Evolutionary conservation across 2,113 vertebrate genomes (phyloP), one percentile per base, ranked within the genome.

Genomic region (Psettodes erumei): DNA sequence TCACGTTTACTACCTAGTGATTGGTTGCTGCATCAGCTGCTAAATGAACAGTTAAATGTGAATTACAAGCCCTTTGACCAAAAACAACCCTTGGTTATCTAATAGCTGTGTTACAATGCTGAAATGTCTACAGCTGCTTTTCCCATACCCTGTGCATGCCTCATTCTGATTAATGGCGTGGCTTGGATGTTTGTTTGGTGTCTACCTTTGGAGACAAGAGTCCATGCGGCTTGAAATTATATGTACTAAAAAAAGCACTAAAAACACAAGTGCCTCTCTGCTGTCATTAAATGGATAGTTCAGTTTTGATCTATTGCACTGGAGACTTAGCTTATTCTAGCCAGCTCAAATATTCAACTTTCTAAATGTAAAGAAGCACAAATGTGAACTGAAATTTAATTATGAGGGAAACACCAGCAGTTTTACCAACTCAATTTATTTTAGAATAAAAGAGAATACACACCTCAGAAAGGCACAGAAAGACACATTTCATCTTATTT

Each of bases 341-440:
- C n/a, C n/a, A n/a, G n/a, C 16, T 61, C 30, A 61, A 54, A 18
- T 21, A 28, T 2, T 27, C 11, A 11, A 12, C 18, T 21, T 23
- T 4, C 1, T 51, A 23, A 15, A 40, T 42, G 16, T 21, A 33
- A 64, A n/a, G n/a, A n/a, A 47, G 2, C 25, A 69, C 13, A 63
- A 10, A 23, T 21, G 18, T 3, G 1, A 19, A 47, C 55, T 40
- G 15, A 16, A 12, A 28, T 45, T 35, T 35, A 13, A 61, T 38
- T 15, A 43, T 35, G 53, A 61, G 9, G 8, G 13, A 43, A 12
- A 70, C 47, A 48, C 16, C 1, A 38, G n/a, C 9, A 38, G 27
- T 43, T 75, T 82, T 23, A 85, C 5, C 68, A 55, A 76, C 16
- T 35, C 18, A 4, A 68, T 82, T 80, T 75, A 88, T 83, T 86